phyloP scores from a whole-genome alignment of 2,113 vertebrate species.

The Acrocephalus kingi region DNA sequence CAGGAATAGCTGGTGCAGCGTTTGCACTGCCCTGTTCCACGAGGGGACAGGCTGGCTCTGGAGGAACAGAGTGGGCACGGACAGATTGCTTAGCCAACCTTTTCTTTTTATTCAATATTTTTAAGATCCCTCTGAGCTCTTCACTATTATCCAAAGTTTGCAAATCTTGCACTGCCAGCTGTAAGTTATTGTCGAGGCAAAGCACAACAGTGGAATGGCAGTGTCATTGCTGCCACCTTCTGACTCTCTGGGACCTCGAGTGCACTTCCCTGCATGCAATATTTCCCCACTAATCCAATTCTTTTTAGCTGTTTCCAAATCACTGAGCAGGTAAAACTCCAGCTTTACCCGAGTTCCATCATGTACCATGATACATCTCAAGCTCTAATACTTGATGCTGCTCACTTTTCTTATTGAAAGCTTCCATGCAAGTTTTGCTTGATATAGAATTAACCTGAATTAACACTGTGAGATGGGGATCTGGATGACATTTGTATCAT shows the following conservation, averaged over 20 bases:
- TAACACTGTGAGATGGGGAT: background rate
- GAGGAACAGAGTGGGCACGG: rapidly evolving
- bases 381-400: background rate
- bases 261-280: background rate
- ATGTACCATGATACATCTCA: rapidly evolving
- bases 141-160: background rate
- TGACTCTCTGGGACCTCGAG: background rate
- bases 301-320: background rate
- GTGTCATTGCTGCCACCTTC: slow-evolving; percentile 33
- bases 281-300: background rate
- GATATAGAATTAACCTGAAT: background rate
- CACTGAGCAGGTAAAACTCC: background rate
- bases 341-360: background rate
- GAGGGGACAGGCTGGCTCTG: background rate
- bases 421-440: background rate
- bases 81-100: background rate
- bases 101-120: background rate
- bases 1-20: background rate
- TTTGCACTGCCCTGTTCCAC: rapidly evolving
- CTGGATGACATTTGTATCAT: background rate
- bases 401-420: background rate
- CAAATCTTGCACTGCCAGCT: background rate
- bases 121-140: background rate
- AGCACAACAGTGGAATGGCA: background rate
- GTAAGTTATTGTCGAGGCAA: background rate